Evolutionary conservation across 2,888 invertebrate species (phyloP), one percentile per base, ranked within the genome.

Genomic region (Syrista parreyssii): DNA sequence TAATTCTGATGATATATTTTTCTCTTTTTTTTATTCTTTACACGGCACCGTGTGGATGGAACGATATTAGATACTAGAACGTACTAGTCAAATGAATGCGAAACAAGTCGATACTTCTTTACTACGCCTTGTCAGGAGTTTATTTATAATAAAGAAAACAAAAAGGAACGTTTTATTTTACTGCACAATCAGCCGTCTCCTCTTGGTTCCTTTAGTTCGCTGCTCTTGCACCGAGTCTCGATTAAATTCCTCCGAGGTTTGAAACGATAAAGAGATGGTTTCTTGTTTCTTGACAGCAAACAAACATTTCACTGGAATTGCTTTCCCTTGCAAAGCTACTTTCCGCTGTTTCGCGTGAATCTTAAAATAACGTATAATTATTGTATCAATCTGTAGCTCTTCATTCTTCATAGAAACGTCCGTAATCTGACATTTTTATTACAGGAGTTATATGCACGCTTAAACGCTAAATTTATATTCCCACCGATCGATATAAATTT

Each of bases 291-390:
- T 32, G 71, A 71, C 71, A 71, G 71, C 12, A 32, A 31, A 32
- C 83, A 80, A 88, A 86, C 87, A 87, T 87, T 89, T 89, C 83
- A 86, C 55, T 55, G 55, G 23, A 55, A 55, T 71, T 71, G 71
- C 30, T 71, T 71, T 71, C 71, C 2, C 33, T 33, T 11, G 71
- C 12, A n/a, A 71, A 71, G 71, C 55, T 55, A 55, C 6, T 55
- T 71, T 71, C 33, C 71, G 71, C 30, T 71, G 33, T 30, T 30
- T 71, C 30, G 11, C 31, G 2, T 33, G 71, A 33, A 23, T 33
- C 33, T 33, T 71, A 23, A 71, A 30, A 71, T 71, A 11, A 71
- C 0, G 55, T 55, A 23, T 55, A 6, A 9, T 23, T 55, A 55
- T 55, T 15, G 1, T 55, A 55, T 55, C 55, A 6, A 40, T 6